Evolutionary conservation across 2,113 vertebrate genomes (phyloP).

Genomic region (Trinectes maculatus): DNA sequence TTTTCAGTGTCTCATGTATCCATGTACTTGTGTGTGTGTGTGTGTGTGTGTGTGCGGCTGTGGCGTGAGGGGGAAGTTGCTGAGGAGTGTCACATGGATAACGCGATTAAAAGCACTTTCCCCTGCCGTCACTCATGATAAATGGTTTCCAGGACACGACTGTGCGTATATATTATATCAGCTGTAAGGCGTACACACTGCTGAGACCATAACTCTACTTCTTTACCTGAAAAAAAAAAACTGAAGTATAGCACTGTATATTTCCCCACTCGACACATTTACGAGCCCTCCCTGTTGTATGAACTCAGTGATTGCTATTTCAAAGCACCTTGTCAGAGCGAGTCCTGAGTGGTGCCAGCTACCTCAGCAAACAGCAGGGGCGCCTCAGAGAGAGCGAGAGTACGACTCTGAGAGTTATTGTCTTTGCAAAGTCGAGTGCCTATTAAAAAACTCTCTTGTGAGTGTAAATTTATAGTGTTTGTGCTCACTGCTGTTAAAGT

Average conservation of each 20-base stretch:
- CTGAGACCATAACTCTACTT: slow-evolving; percentile 92
- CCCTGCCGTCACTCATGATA: slow-evolving; percentile 90
- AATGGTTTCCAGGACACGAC: slow-evolving; percentile 90
- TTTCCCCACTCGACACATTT: slow-evolving; percentile 94
- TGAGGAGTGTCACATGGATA: slow-evolving; percentile 51
- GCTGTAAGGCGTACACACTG: slow-evolving; percentile 95
- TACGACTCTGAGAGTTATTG: slow-evolving; percentile 80
- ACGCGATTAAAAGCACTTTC: slow-evolving; percentile 60
- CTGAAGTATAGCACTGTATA: slow-evolving; percentile 94
- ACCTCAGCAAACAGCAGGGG: slow-evolving; percentile 72
- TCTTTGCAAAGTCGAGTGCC: slow-evolving; percentile 85
- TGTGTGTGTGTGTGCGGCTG: slow-evolving; percentile 34
- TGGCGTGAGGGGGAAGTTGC: slow-evolving; percentile 37
- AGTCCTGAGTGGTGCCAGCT: slow-evolving; percentile 88
- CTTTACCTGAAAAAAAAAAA: slow-evolving; percentile 84
- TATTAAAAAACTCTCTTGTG: slow-evolving; percentile 90
- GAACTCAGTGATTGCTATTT: slow-evolving; percentile 98
- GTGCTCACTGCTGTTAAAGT: slow-evolving; percentile 96
- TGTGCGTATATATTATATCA: slow-evolving; percentile 97
- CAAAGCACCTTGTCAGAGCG: slow-evolving; percentile 94
- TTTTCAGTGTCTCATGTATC: slow-evolving; percentile 27
- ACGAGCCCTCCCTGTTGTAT: slow-evolving; percentile 96
- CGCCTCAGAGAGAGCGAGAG: slow-evolving; percentile 50
- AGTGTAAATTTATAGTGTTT: slow-evolving; percentile 97
- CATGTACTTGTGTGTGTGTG: slow-evolving; percentile 16